A percentile compares a stretch with the other conserved stretches of the same genome.
Evolutionary conservation across 2,888 invertebrate genomes (phyloP).

Genomic region (Cheilosia soror): DNA sequence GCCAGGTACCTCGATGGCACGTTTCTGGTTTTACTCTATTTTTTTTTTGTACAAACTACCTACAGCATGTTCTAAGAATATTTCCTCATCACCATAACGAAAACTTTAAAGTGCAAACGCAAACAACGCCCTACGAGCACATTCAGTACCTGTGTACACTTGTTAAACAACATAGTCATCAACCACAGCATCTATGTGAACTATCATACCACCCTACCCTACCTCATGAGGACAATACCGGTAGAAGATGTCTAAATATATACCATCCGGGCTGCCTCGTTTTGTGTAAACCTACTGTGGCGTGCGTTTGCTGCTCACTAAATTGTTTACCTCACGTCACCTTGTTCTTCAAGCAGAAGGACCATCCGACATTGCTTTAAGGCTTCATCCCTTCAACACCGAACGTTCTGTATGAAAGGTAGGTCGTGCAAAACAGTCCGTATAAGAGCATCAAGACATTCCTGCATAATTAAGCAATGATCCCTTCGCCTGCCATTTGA

Average conservation of each 20-base stretch:
- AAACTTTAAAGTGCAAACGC: slow-evolving; percentile 16
- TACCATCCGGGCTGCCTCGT: background rate
- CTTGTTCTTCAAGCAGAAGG: slow-evolving; percentile 13
- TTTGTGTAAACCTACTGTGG: slow-evolving; percentile 12
- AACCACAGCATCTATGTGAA: background rate
- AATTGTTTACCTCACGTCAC: slow-evolving; percentile 40
- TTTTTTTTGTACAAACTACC: background rate
- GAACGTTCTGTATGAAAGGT: background rate
- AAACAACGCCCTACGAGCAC: slow-evolving; percentile 5
- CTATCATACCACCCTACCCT: background rate
- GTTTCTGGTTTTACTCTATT: background rate
- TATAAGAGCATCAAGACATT: slow-evolving; percentile 28
- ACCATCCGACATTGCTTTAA: background rate
- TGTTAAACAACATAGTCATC: slow-evolving; percentile 6
- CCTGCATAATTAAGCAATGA: slow-evolving; percentile 48
- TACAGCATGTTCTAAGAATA: background rate
- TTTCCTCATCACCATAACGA: background rate
- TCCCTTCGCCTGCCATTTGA: background rate
- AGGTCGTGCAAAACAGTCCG: slow-evolving; percentile 20
- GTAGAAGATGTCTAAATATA: slow-evolving; percentile 20
- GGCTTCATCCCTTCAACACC: background rate
- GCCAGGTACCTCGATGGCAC: background rate
- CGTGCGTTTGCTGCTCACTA: slow-evolving; percentile 13
- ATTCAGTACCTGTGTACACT: background rate
- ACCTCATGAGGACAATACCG: background rate